Conservation (phyloP, 2,797 vertebrate species). For the Arrhamphus sclerolepis region DNA sequence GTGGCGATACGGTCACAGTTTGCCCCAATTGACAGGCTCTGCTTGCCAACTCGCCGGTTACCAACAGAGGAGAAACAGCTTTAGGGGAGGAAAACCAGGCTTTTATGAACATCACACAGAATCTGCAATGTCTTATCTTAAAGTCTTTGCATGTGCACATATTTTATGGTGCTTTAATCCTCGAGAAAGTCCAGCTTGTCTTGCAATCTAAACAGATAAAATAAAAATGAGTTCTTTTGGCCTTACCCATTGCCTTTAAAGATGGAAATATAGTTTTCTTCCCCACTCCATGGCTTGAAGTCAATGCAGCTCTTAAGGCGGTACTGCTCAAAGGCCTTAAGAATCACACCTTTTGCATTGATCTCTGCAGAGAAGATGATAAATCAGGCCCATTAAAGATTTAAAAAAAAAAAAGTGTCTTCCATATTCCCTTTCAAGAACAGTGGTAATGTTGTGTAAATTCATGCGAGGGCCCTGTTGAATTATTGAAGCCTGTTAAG, state of each 20-base stretch:
- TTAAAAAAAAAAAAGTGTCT: not conserved
- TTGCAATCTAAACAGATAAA: conserved; percentile 1
- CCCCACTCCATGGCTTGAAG: conserved; percentile 92
- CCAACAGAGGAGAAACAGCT: conserved; percentile 95
- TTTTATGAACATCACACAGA: conserved; percentile 19
- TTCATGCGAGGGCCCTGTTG: not conserved
- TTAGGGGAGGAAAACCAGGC: conserved; percentile 1
- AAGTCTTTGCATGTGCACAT: not conserved
- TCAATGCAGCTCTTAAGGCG: conserved; percentile 94
- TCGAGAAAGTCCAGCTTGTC: not conserved
- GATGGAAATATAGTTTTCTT: conserved; percentile 91
- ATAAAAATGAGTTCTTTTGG: not conserved
- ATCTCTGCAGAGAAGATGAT: conserved; percentile 80
- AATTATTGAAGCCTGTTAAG: conserved; percentile 10
- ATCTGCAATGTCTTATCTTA: not conserved
- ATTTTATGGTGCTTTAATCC: not conserved
- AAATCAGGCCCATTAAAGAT: conserved; percentile 4
- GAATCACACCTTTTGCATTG: conserved; percentile 93
- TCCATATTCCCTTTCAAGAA: conserved; percentile 12
- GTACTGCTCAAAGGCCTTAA: conserved; percentile 94
- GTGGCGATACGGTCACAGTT: conserved; percentile 89
- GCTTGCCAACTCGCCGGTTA: conserved; percentile 81
- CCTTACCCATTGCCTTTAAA: conserved; percentile 91
- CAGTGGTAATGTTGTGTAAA: not conserved
- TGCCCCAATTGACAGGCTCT: conserved; percentile 85